Percentiles rank a stretch among this genome's conserved stretches.
These are phyloP conservation scores for Bufo bufo DNA, from an alignment of 2,113 vertebrate genomes.

Conservation along the genomic window DNA sequence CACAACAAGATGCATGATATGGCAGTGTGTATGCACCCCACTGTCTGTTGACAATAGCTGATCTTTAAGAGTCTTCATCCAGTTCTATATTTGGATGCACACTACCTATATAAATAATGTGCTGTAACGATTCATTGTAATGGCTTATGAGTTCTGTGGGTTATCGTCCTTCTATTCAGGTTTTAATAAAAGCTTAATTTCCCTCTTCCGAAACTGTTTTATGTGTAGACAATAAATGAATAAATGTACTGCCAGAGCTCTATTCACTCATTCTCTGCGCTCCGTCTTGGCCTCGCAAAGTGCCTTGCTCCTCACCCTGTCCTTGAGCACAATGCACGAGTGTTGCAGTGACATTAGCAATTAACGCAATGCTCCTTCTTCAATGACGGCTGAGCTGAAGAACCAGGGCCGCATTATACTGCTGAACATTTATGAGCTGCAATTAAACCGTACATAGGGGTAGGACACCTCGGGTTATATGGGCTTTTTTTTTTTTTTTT, in stretches of 20 bases:
- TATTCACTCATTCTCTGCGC: neutral
- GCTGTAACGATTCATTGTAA: neutral
- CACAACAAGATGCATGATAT: neutral
- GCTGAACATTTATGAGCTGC: conserved; percentile 57
- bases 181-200: conserved; percentile 7
- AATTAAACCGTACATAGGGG: conserved; percentile 56
- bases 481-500: conserved; percentile 33
- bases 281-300: conserved; percentile 12
- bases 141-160: neutral
- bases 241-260: neutral
- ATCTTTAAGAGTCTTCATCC: neutral
- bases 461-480: conserved; percentile 33
- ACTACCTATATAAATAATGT: neutral
- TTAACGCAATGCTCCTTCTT: conserved; percentile 47
- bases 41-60: neutral
- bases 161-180: neutral
- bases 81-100: neutral
- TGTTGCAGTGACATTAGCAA: conserved; percentile 30
- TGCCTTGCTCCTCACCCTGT: neutral
- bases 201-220: neutral
- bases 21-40: neutral
- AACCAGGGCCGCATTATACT: conserved; percentile 40
- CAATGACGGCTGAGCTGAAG: conserved; percentile 53
- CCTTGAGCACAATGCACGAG: conserved; percentile 54
- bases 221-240: conserved; percentile 7